A percentile compares a stretch with the other conserved stretches of the same genome.
Conservation (phyloP, 2,888 invertebrate genomes). For the Oscheius sp. region DNA sequence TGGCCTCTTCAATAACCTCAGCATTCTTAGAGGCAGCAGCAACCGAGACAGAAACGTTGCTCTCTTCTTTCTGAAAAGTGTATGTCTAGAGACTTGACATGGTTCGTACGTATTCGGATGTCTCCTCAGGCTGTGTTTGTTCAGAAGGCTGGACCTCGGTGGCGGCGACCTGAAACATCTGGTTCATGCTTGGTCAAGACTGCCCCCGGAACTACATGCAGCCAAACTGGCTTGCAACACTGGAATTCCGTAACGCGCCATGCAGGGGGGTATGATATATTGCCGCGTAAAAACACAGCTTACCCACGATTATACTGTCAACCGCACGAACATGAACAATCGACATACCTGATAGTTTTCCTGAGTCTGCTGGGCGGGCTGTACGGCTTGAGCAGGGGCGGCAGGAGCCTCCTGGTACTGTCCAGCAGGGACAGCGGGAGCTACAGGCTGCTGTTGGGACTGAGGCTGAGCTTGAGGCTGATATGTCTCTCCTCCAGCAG, state of each 20-base stretch:
- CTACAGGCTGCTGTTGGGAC: conserved; percentile 10
- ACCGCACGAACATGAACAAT: background rate
- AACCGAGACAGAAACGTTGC: conserved; percentile 34
- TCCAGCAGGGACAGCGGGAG: conserved; percentile 22
- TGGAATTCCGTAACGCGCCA: conserved; percentile 6
- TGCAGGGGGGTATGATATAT: background rate
- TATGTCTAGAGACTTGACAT: background rate
- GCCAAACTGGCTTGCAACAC: conserved; percentile 33
- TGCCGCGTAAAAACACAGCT: conserved; percentile 6
- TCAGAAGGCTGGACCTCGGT: conserved; percentile 5
- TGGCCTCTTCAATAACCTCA: conserved; percentile 51
- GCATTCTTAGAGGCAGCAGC: conserved; percentile 53
- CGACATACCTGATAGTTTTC: conserved; percentile 26
- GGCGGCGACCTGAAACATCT: conserved; percentile 15
- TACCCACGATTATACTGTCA: conserved; percentile 3
- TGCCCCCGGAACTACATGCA: conserved; percentile 6
- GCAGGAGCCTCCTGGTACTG: conserved; percentile 33
- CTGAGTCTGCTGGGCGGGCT: conserved; percentile 19
- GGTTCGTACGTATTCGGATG: conserved; percentile 7
- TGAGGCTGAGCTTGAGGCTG: conserved; percentile 1
- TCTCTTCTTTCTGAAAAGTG: conserved; percentile 18
- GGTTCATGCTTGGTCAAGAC: conserved; percentile 1
- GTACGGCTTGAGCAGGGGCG: conserved; percentile 14
- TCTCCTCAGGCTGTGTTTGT: conserved; percentile 7
- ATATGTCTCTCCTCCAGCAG: background rate